These are phyloP conservation scores for Colletes latitarsis DNA, from an alignment of 1,140 invertebrate species.

Conservation along the genomic window DNA sequence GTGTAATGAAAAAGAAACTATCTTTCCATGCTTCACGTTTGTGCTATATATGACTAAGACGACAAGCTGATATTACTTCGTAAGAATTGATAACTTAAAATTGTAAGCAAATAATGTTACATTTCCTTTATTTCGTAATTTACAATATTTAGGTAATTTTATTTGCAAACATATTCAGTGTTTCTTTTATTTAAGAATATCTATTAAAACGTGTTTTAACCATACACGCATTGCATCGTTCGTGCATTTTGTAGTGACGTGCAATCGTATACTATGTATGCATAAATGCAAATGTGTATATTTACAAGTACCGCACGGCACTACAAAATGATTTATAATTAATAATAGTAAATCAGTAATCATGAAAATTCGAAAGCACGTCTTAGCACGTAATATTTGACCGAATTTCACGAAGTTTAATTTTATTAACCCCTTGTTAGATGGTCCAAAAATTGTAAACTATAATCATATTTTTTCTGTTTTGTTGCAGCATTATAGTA, in stretches of 20 bases:
- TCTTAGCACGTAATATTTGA: not conserved
- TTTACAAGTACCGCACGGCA: not conserved
- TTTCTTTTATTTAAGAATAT: not conserved
- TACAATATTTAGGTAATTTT: not conserved
- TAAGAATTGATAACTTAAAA: not conserved
- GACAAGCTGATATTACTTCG: not conserved
- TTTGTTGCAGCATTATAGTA: constrained; percentile 18
- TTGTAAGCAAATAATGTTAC: constrained; percentile 5
- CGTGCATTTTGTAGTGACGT: not conserved
- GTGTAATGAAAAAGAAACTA: not conserved
- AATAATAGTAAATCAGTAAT: not conserved
- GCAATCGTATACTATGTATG: not conserved
- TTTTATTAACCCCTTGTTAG: not conserved
- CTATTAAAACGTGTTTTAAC: not conserved
- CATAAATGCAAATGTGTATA: not conserved
- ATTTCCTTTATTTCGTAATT: not conserved
- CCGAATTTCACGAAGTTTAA: not conserved
- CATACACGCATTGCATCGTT: not conserved
- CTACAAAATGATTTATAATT: not conserved
- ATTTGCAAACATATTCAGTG: not conserved
- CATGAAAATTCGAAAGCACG: not conserved
- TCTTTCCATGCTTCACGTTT: not conserved
- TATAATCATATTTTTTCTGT: not conserved
- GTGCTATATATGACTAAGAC: not conserved
- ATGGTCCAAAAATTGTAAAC: not conserved